These are phyloP conservation scores for Geopemphigus sp. DNA, from an alignment of 1,140 invertebrate genomes.

Conservation along the genomic window DNA sequence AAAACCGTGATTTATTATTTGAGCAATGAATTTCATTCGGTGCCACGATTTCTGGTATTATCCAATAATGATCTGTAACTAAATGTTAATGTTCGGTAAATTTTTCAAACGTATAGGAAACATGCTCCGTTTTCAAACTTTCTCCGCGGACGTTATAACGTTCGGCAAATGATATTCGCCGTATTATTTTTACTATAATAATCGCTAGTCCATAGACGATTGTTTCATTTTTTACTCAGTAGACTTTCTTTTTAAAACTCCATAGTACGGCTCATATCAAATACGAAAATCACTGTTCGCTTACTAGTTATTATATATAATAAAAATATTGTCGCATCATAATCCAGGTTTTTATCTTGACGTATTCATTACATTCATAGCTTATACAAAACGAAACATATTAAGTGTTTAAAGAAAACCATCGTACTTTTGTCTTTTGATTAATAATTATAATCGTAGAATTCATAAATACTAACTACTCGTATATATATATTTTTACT, in stretches of 20 bases:
- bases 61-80: slow-evolving; percentile 46
- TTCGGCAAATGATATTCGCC: slow-evolving; percentile 27
- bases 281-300: slow-evolving; percentile 6
- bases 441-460: no score
- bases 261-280: background rate
- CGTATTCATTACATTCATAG: background rate
- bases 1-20: slow-evolving; percentile 10
- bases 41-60: slow-evolving; percentile 13
- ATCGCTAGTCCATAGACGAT: slow-evolving; percentile 28
- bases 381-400: no score
- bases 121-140: slow-evolving; percentile 39
- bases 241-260: slow-evolving; percentile 41
- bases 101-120: slow-evolving; percentile 32
- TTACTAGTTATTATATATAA: background rate
- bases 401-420: no score
- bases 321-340: background rate
- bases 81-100: slow-evolving; percentile 46
- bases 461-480: no score
- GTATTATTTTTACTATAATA: slow-evolving; percentile 28
- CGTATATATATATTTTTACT: no score
- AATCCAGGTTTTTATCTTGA: background rate
- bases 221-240: slow-evolving; percentile 32
- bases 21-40: background rate
- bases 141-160: slow-evolving; percentile 19
- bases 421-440: no score